phyloP scores from a whole-genome alignment of 2,888 invertebrate genomes.

The Bellardia bayeri region DNA sequence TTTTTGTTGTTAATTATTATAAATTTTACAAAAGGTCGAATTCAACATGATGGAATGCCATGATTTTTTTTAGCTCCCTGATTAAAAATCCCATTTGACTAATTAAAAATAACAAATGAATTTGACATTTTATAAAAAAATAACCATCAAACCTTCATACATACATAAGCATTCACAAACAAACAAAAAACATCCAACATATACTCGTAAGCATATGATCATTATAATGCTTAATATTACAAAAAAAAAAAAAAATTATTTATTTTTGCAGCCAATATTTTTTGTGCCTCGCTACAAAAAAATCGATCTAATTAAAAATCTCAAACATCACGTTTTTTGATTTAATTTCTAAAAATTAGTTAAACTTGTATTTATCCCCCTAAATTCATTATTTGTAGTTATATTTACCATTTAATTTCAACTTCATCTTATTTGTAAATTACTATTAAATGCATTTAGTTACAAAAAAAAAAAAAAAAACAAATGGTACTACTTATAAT shows the following conservation, averaged over 20 bases:
- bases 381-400: conserved; percentile 41
- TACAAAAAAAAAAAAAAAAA: neutral
- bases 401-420: conserved; percentile 43
- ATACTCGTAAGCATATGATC: neutral
- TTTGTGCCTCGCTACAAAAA: conserved; percentile 1
- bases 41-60: conserved; percentile 7
- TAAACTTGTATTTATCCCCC: conserved; percentile 35
- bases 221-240: neutral
- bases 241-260: neutral
- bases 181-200: neutral
- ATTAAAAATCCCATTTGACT: neutral
- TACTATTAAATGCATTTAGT: conserved; percentile 40
- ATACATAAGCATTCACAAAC: neutral
- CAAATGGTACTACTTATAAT: conserved; percentile 35
- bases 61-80: neutral
- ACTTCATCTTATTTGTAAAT: conserved; percentile 60
- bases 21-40: neutral
- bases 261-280: conserved; percentile 1
- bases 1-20: too few species aligned
- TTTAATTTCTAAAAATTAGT: conserved; percentile 71
- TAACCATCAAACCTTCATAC: neutral
- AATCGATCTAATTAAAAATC: conserved; percentile 75
- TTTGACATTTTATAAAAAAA: conserved; percentile 50
- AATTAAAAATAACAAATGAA: conserved; percentile 58
- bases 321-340: conserved; percentile 73